Percentiles rank a stretch among this genome's conserved stretches.
Evolutionary conservation across 1,140 invertebrate species (phyloP).

Genomic region (Papilio polytes): DNA sequence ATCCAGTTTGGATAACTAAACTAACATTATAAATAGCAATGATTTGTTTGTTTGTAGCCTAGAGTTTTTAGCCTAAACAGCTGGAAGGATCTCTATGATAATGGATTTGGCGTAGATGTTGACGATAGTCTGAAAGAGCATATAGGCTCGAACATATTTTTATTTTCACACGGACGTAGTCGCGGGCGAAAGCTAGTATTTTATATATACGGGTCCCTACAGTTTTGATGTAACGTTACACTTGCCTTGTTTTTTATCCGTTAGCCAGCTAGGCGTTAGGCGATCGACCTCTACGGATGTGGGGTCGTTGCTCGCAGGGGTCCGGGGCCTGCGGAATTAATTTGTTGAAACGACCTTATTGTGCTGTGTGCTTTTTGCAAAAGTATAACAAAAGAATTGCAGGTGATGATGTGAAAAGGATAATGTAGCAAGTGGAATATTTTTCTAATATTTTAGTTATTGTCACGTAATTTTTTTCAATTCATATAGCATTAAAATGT

Average conservation of each 20-base stretch:
- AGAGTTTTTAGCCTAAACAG: too few relatives aligned
- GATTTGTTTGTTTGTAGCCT: too few relatives aligned
- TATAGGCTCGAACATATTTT: too few relatives aligned
- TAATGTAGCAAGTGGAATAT: too few relatives aligned
- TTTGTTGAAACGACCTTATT: constrained; percentile 3
- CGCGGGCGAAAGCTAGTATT: neutral
- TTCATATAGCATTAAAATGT: neutral
- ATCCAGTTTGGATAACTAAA: neutral
- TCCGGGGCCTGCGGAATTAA: constrained; percentile 10
- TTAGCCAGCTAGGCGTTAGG: constrained; percentile 24
- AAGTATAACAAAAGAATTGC: neutral
- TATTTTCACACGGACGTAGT: too few relatives aligned
- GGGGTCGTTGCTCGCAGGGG: constrained; percentile 24
- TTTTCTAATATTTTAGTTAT: too few relatives aligned
- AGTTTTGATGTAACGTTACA: neutral
- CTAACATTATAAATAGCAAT: neutral
- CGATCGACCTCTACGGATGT: constrained; percentile 25
- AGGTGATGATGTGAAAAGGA: neutral
- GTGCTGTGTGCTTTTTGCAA: neutral
- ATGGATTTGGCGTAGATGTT: too few relatives aligned
- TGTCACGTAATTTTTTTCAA: neutral
- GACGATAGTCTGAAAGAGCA: too few relatives aligned
- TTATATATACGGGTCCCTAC: neutral
- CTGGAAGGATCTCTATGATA: too few relatives aligned
- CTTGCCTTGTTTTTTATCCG: constrained; percentile 14